Percentiles rank a stretch among this genome's conserved stretches.
Conservation (phyloP, 2,113 vertebrate genomes). For the Octodon degus region DNA sequence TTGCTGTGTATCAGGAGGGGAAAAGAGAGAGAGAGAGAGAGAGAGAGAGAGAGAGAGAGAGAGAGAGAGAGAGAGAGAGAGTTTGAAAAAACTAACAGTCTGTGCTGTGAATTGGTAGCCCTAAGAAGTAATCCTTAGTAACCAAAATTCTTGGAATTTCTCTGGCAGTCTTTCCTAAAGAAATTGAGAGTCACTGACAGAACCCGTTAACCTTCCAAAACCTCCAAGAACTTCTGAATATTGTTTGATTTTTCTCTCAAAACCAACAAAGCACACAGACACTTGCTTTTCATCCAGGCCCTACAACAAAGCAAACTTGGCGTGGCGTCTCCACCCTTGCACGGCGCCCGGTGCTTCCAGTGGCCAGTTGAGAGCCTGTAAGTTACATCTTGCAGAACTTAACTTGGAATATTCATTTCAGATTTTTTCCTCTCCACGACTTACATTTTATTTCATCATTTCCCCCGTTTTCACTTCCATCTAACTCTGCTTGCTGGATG, state of each 20-base stretch:
- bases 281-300: neutral
- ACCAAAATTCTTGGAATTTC: constrained; percentile 18
- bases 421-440: neutral
- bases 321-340: neutral
- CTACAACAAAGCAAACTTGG: constrained; percentile 27
- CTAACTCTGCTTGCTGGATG: neutral
- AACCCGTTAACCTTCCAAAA: constrained; percentile 36
- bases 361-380: neutral
- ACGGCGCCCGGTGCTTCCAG: neutral
- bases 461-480: neutral
- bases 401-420: constrained; percentile 65
- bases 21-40: neutral
- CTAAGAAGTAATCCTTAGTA: constrained; percentile 17
- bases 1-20: neutral
- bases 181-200: constrained; percentile 57
- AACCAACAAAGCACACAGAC: neutral
- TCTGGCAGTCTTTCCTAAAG: constrained; percentile 36
- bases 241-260: constrained; percentile 49
- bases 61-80: neutral
- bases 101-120: constrained; percentile 1
- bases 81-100: neutral
- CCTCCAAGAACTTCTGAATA: neutral
- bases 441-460: constrained; percentile 61
- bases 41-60: neutral
- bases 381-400: neutral